A percentile compares a stretch with the other conserved stretches of the same genome.
These are phyloP conservation scores for Sebastes variabilis DNA, from an alignment of 2,797 vertebrate genomes.

Conservation along the genomic window DNA sequence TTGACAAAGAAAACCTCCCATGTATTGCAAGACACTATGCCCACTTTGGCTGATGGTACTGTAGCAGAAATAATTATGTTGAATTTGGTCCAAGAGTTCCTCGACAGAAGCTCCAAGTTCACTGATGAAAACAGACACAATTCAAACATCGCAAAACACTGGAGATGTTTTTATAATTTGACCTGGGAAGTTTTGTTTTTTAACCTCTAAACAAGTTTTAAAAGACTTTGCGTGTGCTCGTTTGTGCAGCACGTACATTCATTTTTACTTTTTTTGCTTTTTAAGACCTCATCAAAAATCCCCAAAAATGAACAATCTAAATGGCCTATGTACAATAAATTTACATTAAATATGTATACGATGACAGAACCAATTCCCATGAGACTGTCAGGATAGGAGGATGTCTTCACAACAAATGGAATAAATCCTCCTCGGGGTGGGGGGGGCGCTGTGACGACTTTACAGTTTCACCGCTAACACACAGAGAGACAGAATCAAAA, in stretches of 20 bases:
- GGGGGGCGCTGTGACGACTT: conserved; percentile 1
- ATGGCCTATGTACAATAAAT: conserved; percentile 80
- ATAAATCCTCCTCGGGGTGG: conserved; percentile 12
- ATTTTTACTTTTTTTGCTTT: conserved; percentile 52
- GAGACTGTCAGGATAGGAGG: neutral
- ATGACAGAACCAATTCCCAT: conserved; percentile 29
- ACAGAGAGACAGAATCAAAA: conserved; percentile 51
- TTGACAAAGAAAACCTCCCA: conserved; percentile 9
- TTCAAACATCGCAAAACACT: neutral
- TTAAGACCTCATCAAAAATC: conserved; percentile 41
- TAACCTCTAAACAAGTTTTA: neutral
- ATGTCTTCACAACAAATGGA: neutral
- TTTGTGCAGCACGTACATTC: conserved; percentile 71
- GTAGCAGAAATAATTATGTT: conserved; percentile 19
- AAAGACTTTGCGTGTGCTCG: conserved; percentile 22
- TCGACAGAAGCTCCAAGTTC: neutral
- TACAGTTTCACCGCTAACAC: conserved; percentile 47
- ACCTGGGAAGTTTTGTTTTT: neutral
- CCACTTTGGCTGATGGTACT: conserved; percentile 68
- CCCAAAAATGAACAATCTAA: conserved; percentile 40
- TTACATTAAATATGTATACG: conserved; percentile 83
- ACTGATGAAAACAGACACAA: neutral
- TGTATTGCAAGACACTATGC: conserved; percentile 35
- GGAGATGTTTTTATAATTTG: neutral
- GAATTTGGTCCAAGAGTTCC: conserved; percentile 52